Conservation (phyloP, 2,113 vertebrate genomes). For the Pavo muticus region DNA sequence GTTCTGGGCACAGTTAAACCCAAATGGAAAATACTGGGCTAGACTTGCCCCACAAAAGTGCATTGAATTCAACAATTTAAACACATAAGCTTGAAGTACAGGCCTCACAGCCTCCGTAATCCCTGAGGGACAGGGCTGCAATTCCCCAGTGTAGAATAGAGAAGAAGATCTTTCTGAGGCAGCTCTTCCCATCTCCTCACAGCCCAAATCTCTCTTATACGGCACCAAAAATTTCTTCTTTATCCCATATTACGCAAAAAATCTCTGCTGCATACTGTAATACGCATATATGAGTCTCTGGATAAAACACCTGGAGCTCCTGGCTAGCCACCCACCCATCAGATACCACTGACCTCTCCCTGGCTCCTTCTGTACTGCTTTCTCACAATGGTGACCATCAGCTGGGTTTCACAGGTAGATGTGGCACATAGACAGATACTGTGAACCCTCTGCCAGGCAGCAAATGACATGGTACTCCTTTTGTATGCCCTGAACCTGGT, state of each 20-base stretch:
- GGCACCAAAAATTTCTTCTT: not conserved
- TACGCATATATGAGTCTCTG: fast-evolving
- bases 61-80: not conserved
- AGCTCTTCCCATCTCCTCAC: not conserved
- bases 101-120: not conserved
- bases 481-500: not conserved
- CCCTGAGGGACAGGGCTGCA: not conserved
- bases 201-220: not conserved
- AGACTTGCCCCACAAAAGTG: not conserved
- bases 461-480: not conserved
- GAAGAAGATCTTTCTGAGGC: not conserved
- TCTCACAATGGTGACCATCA: not conserved
- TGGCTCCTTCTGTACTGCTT: not conserved
- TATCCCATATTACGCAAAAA: not conserved
- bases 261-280: not conserved
- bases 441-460: fast-evolving
- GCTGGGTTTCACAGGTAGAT: not conserved
- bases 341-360: not conserved
- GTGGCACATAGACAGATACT: not conserved
- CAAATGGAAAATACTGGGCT: not conserved
- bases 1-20: not conserved
- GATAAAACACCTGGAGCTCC: not conserved
- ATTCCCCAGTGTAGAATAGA: not conserved
- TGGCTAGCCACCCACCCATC: not conserved
- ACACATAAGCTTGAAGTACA: not conserved